Evolutionary conservation across 2,888 invertebrate genomes (phyloP).

Genomic region (Xylota segnis): DNA sequence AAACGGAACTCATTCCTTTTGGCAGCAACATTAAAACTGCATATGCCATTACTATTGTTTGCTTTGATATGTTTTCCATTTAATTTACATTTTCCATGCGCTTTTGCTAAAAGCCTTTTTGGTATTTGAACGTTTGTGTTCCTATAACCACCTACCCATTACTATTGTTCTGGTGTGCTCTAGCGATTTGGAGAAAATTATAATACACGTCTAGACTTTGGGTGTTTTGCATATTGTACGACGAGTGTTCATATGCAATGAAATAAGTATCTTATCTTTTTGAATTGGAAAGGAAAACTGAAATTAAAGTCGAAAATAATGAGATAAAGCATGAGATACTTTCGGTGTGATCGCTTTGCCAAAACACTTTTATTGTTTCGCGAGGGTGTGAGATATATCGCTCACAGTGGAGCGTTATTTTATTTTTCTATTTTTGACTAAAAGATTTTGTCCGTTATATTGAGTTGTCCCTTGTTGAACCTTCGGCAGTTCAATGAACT

Average conservation of each 20-base stretch:
- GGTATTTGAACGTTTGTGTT: constrained; percentile 21
- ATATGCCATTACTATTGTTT: constrained; percentile 59
- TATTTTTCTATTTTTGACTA: no score
- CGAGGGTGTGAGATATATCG: no score
- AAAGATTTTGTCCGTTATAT: no score
- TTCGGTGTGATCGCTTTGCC: neutral
- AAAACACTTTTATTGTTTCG: neutral
- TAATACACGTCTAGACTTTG: constrained; percentile 46
- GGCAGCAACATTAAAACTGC: constrained; percentile 69
- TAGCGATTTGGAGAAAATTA: constrained; percentile 12
- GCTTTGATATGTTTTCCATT: constrained; percentile 67
- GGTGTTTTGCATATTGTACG: constrained; percentile 20
- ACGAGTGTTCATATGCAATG: no score
- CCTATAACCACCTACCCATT: neutral
- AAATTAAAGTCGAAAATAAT: constrained; percentile 16
- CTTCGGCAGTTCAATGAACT: no score
- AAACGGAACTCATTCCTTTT: constrained; percentile 64
- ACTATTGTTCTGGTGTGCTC: constrained; percentile 31
- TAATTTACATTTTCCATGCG: constrained; percentile 65
- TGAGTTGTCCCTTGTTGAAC: no score
- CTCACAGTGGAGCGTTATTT: no score
- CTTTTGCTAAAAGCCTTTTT: constrained; percentile 32
- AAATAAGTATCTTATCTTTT: constrained; percentile 17
- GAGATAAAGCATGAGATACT: neutral
- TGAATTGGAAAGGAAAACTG: neutral